Evolutionary conservation across 2,797 vertebrate species (phyloP).

Genomic region (Thripadectes ignobilis): DNA sequence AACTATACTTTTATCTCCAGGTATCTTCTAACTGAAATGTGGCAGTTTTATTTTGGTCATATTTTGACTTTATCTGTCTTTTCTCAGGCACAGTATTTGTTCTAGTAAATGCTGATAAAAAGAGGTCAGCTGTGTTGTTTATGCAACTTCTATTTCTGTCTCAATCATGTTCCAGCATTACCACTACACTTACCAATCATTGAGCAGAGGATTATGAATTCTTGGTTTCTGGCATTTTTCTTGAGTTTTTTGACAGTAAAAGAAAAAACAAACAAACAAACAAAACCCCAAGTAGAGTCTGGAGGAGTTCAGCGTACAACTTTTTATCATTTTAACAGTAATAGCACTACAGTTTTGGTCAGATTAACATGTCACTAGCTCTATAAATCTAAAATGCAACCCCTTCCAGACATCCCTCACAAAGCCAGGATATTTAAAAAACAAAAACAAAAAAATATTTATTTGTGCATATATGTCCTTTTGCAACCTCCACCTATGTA

Average conservation of each 20-base stretch:
- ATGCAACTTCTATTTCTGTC: conserved; percentile 58
- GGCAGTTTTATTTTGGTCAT: conserved; percentile 47
- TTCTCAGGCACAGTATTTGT: conserved; percentile 47
- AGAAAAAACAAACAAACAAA: background rate
- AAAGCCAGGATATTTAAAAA: background rate
- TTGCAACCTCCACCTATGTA: background rate
- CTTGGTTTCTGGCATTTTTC: conserved; percentile 47
- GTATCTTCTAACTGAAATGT: conserved; percentile 28
- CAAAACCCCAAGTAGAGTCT: background rate
- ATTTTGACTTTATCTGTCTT: conserved; percentile 60
- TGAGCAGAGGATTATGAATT: conserved; percentile 35
- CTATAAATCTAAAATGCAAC: background rate
- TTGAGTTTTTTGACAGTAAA: conserved; percentile 20
- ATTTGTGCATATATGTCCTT: background rate
- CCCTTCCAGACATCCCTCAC: background rate
- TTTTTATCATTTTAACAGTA: conserved; percentile 20
- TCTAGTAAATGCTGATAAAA: conserved; percentile 56
- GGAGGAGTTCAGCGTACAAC: conserved; percentile 5
- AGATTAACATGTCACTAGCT: conserved; percentile 8
- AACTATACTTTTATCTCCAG: background rate
- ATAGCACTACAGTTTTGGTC: background rate
- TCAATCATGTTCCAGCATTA: conserved; percentile 24
- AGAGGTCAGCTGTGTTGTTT: conserved; percentile 33
- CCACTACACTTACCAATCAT: conserved; percentile 25
- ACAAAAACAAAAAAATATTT: background rate